Base-by-base conservation (phyloP, 2,797 vertebrate genomes). In the Prionace glauca region DNA sequence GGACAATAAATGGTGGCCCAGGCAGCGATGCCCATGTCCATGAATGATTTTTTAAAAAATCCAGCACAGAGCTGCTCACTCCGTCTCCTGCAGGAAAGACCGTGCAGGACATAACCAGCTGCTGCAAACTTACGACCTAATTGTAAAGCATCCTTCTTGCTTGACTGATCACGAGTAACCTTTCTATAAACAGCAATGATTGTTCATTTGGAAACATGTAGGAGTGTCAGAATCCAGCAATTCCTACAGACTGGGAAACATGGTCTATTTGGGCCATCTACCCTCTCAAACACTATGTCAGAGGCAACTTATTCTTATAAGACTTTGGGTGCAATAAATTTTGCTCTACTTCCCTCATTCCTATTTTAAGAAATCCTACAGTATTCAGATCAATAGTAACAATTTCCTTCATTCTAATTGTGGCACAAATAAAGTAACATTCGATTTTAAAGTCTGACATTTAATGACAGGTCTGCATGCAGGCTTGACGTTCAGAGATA, bases 111-210 rank as follows among this genome's bases (percentile, higher is more conserved):
- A 0, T 99, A 99, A 65, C 99, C 99, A 4, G 99, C 99, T 0
- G 99, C 99, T 56, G 99, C 98, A 0, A 99, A 97, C 95, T 98
- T 98, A 95, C 98, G 98, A 11, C 99, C 99, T 0, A 98, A 97
- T 95, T 99, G 98, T 62, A 99, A 97, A 41, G 99, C 98, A 8
- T 99, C 99, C 69, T 98, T 98, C 96, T 98, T 98, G 79, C 95
- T 97, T 32, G 99, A 99, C 26, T 98, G 98, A 2, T 91, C 97
- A 0, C 98, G 96, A 16, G 98, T 97, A 74, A 96, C 96, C 99
- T 99, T 99, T 98, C n/a, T 99, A 96, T 99, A 99, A 97, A 99
- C 98, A 94, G 97, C 98, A 97, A 99, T 99, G 96, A 99, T 99
- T 26, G 98, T 99, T 96, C 99, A 99, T 96, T 99, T 99, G n/a